Evolutionary conservation across 2,888 invertebrate species (phyloP).

Genomic region (Blomia tropicalis): DNA sequence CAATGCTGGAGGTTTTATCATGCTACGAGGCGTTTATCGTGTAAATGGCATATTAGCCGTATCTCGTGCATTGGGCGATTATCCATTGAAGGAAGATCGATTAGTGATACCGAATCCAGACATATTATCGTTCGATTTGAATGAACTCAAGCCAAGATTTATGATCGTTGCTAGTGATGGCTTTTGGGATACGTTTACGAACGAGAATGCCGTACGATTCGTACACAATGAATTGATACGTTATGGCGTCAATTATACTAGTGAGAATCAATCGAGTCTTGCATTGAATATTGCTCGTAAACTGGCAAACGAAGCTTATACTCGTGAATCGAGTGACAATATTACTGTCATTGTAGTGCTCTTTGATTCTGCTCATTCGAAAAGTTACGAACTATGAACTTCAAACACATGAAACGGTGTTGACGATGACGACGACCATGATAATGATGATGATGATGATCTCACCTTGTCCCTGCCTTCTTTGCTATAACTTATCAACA

Average conservation of each 20-base stretch:
- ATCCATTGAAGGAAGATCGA: constrained; percentile 79
- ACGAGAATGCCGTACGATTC: constrained; percentile 80
- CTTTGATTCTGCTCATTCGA: constrained; percentile 24
- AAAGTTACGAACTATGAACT: neutral
- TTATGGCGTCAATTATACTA: neutral
- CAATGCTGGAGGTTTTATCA: constrained; percentile 85
- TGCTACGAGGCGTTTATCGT: constrained; percentile 88
- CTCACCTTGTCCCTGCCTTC: neutral
- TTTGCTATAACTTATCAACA: neutral
- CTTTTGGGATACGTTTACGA: constrained; percentile 85
- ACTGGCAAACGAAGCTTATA: constrained; percentile 72
- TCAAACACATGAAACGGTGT: neutral
- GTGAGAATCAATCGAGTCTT: neutral
- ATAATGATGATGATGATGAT: neutral
- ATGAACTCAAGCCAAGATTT: constrained; percentile 54
- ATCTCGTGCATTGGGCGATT: constrained; percentile 83
- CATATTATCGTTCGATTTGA: constrained; percentile 72
- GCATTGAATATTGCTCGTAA: constrained; percentile 72
- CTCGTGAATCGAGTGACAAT: constrained; percentile 82
- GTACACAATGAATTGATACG: constrained; percentile 59
- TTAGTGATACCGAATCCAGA: constrained; percentile 90
- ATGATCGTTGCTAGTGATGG: constrained; percentile 85
- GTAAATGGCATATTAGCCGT: constrained; percentile 88
- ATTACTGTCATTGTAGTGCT: constrained; percentile 64
- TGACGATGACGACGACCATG: too few relatives aligned